Evolutionary conservation across 2,113 vertebrate genomes (phyloP), one percentile per base, ranked within the genome.

Genomic region (Entelurus aequoreus): DNA sequence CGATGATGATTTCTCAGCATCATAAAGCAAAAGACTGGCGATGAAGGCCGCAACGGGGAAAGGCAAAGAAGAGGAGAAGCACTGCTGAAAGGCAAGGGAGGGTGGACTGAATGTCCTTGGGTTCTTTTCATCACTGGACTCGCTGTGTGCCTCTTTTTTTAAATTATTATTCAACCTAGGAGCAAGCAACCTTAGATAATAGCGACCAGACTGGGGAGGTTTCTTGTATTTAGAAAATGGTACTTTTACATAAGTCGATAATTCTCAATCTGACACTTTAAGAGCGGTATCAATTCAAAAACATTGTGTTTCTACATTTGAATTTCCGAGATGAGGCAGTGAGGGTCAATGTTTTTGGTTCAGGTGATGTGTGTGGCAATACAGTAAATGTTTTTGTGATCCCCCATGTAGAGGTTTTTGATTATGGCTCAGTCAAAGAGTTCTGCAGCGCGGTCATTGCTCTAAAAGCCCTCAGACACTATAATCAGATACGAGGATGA

Each of bases 91-190:
- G 36, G 15, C 37, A n/a, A 9, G 57, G 13, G 28, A 56, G 60
- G 54, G 7, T 66, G 73, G 47, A 72, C 60, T 1, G 48, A 79
- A 56, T 75, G 71, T 76, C 66, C 63, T 58, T 69, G 56, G 56
- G 62, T 74, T 72, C 62, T 62, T 63, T 35, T 64, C 77, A 76
- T 54, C 69, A 53, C 75, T 46, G 60, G 37, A 77, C 66, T 8
- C 69, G 74, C 76, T 62, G 73, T 13, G 51, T 56, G 67, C n/a
- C 19, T 19, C 2, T 19, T 19, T 64, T 80, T 79, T 74, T 40
- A 7, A 40, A 72, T 77, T 78, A 72, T 71, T 28, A 28, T 80
- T 76, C 52, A 72, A 60, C 53, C 48, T 44, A 2, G 28, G 28
- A 28, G 28, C 28, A 28, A 28, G 4, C 15, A 10, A 57, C 48